Percentiles rank a stretch among this genome's conserved stretches.
phyloP scores from a whole-genome alignment of 2,113 vertebrate genomes.

The Tor tambroides region DNA sequence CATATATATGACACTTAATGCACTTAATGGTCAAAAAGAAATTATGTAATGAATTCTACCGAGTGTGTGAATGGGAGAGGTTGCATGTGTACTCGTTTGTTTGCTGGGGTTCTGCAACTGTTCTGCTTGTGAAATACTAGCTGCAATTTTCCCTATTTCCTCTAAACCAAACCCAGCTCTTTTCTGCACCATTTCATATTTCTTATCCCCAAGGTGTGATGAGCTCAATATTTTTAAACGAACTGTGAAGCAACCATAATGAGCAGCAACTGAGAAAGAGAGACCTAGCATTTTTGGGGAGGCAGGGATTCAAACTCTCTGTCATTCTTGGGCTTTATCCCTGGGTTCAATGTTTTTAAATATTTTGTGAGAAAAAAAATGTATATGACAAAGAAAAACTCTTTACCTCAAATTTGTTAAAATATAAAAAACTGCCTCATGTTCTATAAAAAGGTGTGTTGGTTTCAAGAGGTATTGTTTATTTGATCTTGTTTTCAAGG shows the following conservation, averaged over 20 bases:
- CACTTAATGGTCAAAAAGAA: slow-evolving; percentile 71
- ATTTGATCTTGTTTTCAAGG: slow-evolving; percentile 75
- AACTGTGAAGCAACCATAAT: slow-evolving; percentile 75
- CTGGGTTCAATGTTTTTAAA: slow-evolving; percentile 73
- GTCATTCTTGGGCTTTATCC: slow-evolving; percentile 72
- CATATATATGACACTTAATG: slow-evolving; percentile 70
- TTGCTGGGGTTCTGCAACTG: slow-evolving; percentile 62
- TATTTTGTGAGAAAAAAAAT: slow-evolving; percentile 77
- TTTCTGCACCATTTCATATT: slow-evolving; percentile 50
- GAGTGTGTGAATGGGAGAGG: slow-evolving; percentile 58
- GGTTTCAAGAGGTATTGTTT: slow-evolving; percentile 70
- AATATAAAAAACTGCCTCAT: slow-evolving; percentile 81
- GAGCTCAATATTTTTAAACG: slow-evolving; percentile 69
- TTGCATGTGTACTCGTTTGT: slow-evolving; percentile 77
- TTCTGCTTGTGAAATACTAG: slow-evolving; percentile 61
- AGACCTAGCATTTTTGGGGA: slow-evolving; percentile 64
- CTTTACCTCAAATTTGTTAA: slow-evolving; percentile 82
- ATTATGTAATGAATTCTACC: slow-evolving; percentile 66
- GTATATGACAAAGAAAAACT: slow-evolving; percentile 77
- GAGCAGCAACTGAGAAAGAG: slow-evolving; percentile 67
- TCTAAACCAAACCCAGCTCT: slow-evolving; percentile 52
- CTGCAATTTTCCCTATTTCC: slow-evolving; percentile 54
- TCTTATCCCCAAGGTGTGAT: slow-evolving; percentile 52
- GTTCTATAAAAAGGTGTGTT: slow-evolving; percentile 76
- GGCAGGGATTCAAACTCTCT: slow-evolving; percentile 52